phyloP scores from a whole-genome alignment of 2,113 vertebrate genomes.

The Myrmecophaga tridactyla region DNA sequence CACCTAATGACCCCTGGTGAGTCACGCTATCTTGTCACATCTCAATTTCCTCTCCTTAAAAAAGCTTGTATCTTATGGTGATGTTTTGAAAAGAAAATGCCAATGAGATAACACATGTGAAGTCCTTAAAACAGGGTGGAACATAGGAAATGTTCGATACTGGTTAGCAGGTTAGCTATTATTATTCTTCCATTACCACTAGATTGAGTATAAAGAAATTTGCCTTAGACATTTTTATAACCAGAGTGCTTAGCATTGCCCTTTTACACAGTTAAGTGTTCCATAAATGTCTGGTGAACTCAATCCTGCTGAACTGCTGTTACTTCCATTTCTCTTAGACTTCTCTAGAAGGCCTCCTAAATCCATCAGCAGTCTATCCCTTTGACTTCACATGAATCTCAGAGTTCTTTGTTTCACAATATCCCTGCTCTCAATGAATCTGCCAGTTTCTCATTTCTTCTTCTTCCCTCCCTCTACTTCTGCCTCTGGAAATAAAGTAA shows the following conservation, averaged over 20 bases:
- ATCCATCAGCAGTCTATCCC: neutral
- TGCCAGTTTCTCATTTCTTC: neutral
- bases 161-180: neutral
- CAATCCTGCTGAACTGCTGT: neutral
- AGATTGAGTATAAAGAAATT: neutral
- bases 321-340: neutral
- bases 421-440: neutral
- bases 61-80: neutral
- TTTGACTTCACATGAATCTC: neutral
- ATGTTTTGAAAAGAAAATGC: neutral
- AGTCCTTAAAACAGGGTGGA: neutral
- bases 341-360: neutral
- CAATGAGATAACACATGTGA: neutral
- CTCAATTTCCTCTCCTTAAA: neutral
- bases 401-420: neutral
- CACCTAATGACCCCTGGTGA: neutral
- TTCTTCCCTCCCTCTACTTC: neutral
- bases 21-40: neutral
- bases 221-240: neutral
- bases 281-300: neutral
- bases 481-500: neutral
- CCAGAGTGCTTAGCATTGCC: neutral
- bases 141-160: neutral
- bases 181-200: neutral
- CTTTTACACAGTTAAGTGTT: neutral